A percentile compares a stretch with the other conserved stretches of the same genome.
Conservation (phyloP, 2,888 invertebrate species). For the Andrena fulva region DNA sequence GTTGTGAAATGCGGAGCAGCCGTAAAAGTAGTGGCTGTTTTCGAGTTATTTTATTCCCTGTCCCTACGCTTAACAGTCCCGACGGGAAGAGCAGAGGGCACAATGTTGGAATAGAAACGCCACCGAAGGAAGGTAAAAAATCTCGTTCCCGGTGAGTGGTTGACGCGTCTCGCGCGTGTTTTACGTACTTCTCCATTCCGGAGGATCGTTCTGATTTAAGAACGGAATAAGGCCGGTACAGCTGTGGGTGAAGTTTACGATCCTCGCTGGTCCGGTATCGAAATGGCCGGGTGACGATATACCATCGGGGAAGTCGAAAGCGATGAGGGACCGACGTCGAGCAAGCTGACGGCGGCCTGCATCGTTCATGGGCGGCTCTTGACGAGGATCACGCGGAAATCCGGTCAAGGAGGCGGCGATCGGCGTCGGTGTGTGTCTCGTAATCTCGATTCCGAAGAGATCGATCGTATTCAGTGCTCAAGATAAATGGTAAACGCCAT, state of each 20-base stretch:
- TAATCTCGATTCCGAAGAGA: constrained; percentile 33
- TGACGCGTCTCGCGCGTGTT: constrained; percentile 13
- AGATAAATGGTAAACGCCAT: constrained; percentile 24
- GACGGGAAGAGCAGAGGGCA: neutral
- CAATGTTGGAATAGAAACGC: constrained; percentile 4
- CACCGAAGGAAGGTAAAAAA: neutral
- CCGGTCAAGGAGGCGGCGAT: constrained; percentile 54
- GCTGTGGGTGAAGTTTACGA: neutral
- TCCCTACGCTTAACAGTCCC: neutral
- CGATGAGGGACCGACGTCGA: neutral
- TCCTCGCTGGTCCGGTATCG: neutral
- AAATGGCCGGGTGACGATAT: neutral
- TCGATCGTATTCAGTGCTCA: constrained; percentile 35
- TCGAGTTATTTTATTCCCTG: constrained; percentile 12
- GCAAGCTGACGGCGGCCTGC: neutral
- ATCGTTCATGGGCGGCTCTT: neutral
- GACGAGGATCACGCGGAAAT: constrained; percentile 27
- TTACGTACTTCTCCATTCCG: neutral
- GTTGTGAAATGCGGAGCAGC: constrained; percentile 4
- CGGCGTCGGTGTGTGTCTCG: constrained; percentile 22
- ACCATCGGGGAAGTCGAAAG: neutral
- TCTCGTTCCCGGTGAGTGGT: neutral
- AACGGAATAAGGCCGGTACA: neutral
- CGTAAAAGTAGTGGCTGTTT: constrained; percentile 17
- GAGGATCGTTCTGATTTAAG: neutral